These are phyloP conservation scores for Microtus montanus DNA, from an alignment of 2,113 vertebrate genomes.

Conservation along the genomic window DNA sequence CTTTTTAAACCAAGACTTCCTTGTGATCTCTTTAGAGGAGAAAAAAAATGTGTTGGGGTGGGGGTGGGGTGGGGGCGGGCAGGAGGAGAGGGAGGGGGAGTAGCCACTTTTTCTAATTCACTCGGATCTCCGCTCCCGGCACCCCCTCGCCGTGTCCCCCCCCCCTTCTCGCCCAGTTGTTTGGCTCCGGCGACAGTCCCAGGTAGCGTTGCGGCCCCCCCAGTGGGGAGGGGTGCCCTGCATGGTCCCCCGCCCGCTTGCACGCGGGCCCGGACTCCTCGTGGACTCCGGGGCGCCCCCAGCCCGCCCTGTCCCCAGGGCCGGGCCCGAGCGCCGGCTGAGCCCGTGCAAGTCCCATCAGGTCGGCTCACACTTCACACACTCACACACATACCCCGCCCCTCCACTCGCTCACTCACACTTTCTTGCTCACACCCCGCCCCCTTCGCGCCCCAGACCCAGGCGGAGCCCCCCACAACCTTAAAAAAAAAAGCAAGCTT, in stretches of 20 bases:
- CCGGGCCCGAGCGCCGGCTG: constrained; percentile 75
- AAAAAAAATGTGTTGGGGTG: constrained; percentile 73
- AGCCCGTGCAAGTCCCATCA: constrained; percentile 79
- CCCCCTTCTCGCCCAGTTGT: constrained; percentile 39
- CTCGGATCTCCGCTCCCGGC: constrained; percentile 80
- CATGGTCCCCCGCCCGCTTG: constrained; percentile 12
- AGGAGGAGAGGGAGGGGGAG: constrained; percentile 83
- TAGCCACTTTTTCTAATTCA: constrained; percentile 83
- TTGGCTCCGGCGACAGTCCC: constrained; percentile 69
- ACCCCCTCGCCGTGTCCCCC: constrained; percentile 31
- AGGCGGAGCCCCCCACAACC: constrained; percentile 80
- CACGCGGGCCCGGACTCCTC: constrained; percentile 63
- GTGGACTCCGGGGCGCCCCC: constrained; percentile 69
- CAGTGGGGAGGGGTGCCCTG: constrained; percentile 48
- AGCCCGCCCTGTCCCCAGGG: constrained; percentile 74
- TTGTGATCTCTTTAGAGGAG: constrained; percentile 79
- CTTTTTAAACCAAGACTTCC: constrained; percentile 85
- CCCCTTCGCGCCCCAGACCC: constrained; percentile 76
- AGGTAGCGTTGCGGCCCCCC: constrained; percentile 74
- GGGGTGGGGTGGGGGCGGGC: constrained; percentile 76
- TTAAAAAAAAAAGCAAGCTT: constrained; percentile 83
- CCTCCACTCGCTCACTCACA: constrained; percentile 75
- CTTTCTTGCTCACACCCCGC: constrained; percentile 80
- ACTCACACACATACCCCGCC: constrained; percentile 73
- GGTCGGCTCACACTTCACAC: constrained; percentile 81